Evolutionary conservation across 2,888 invertebrate genomes (phyloP), one percentile per base, ranked within the genome.

Genomic region (Tribolium freemani): DNA sequence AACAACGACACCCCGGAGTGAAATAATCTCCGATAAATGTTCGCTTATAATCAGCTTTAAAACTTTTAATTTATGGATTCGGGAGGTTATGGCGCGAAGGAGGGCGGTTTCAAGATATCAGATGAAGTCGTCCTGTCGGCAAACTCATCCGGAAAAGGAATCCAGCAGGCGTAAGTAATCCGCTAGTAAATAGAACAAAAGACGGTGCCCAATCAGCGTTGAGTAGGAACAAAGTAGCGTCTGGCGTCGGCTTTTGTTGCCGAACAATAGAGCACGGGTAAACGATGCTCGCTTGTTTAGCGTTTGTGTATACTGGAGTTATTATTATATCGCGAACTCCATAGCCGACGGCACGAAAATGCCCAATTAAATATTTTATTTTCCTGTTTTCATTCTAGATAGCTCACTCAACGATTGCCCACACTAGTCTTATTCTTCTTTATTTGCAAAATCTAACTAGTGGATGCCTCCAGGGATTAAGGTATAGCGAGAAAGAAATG

Each of bases 201-300:
- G 84, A 82, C 80, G 79, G 78, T 71, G 80, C 80, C 84, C 84
- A 85, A 85, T 85, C 85, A 84, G 81, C 77, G 79, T 74, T 74
- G 81, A 83, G 82, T 81, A 78, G 79, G 79, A 83, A 84, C 84
- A 83, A 84, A 84, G 83, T 84, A 84, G 82, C 81, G 83, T 83
- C 84, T 84, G 83, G 84, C 84, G 84, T 84, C 82, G 80, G 80
- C 80, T 79, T 83, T 84, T 84, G 84, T 84, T 83, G 79, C 76
- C 78, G 78, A 83, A 85, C 85, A 85, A 85, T 84, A 80, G 83
- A 81, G 81, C 81, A 80, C 80, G 82, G 82, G 83, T 84, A 84
- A 85, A 82, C 84, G 84, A 85, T 85, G 84, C 84, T 82, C 80
- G 81, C 81, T 85, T 84, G 84, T 84, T 84, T 84, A 82, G 82